phyloP scores from a whole-genome alignment of 2,113 vertebrate species.

The Chelonoidis abingdonii region DNA sequence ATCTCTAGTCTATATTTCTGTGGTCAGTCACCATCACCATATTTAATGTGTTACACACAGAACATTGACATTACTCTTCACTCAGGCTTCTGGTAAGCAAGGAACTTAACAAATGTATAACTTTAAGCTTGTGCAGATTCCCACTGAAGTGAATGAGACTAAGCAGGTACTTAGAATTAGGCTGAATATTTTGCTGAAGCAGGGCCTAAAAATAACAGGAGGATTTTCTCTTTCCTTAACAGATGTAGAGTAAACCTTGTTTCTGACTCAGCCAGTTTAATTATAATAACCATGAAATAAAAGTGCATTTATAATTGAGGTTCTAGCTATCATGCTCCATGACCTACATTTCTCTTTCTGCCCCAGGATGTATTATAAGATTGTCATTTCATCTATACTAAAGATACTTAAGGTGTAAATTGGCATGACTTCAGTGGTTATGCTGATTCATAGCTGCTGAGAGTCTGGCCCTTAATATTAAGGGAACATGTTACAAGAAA shows the following conservation, averaged over 20 bases:
- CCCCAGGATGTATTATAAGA: constrained; percentile 10
- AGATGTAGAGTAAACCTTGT: background rate
- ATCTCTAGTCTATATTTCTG: background rate
- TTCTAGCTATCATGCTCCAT: background rate
- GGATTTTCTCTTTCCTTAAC: background rate
- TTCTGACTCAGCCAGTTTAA: background rate
- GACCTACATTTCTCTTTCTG: constrained; percentile 52
- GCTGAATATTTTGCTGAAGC: background rate
- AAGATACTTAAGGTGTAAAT: constrained; percentile 43
- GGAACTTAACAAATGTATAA: background rate
- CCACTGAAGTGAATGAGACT: background rate
- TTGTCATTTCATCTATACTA: constrained; percentile 44
- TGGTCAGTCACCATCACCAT: background rate
- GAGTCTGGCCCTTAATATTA: constrained; percentile 16
- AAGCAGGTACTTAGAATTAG: background rate
- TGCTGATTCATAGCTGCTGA: background rate
- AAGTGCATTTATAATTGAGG: background rate
- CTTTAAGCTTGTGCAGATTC: background rate
- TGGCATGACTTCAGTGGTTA: constrained; percentile 10
- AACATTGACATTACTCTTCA: background rate
- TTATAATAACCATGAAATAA: background rate
- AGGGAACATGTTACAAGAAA: background rate
- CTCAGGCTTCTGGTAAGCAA: background rate
- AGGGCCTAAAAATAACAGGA: background rate
- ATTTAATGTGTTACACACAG: background rate